Evolutionary conservation across 2,113 vertebrate genomes (phyloP).

Genomic region (Amia ocellicauda): DNA sequence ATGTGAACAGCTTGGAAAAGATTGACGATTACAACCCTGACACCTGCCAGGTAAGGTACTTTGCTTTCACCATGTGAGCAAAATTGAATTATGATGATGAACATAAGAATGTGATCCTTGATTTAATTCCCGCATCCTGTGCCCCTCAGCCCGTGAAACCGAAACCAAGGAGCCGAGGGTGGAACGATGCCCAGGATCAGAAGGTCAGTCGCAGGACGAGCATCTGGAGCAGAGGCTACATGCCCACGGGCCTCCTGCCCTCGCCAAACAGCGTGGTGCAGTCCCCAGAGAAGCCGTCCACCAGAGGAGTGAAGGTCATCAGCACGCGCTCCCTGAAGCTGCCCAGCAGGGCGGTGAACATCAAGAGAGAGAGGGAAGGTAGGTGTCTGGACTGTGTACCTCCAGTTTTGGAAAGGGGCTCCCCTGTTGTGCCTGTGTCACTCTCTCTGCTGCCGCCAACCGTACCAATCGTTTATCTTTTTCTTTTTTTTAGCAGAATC

Average conservation of each 20-base stretch:
- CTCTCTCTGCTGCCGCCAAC: background rate
- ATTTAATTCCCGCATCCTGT: background rate
- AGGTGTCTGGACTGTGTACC: slow-evolving; percentile 16
- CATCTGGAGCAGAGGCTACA: slow-evolving; percentile 74
- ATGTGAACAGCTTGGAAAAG: slow-evolving; percentile 78
- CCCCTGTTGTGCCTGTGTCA: no score
- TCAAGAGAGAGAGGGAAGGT: slow-evolving; percentile 81
- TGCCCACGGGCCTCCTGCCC: slow-evolving; percentile 10
- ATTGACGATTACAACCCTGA: slow-evolving; percentile 85
- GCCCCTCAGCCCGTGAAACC: slow-evolving; percentile 51
- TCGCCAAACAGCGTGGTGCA: slow-evolving; percentile 8
- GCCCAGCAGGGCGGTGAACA: slow-evolving; percentile 56
- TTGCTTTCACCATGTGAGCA: no score
- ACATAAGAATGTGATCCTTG: background rate
- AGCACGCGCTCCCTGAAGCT: slow-evolving; percentile 59
- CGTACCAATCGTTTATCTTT: slow-evolving; percentile 9
- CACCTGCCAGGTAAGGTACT: slow-evolving; percentile 51
- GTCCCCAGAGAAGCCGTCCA: slow-evolving; percentile 52
- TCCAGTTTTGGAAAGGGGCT: no score
- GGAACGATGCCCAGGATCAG: slow-evolving; percentile 53
- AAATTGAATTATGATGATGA: background rate
- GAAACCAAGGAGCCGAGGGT: slow-evolving; percentile 65
- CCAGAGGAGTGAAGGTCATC: slow-evolving; percentile 69
- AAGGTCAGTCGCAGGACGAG: slow-evolving; percentile 41
- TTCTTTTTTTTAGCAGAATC: slow-evolving; percentile 53